phyloP scores from a whole-genome alignment of 2,888 invertebrate species.

The Drosophila leonis region DNA sequence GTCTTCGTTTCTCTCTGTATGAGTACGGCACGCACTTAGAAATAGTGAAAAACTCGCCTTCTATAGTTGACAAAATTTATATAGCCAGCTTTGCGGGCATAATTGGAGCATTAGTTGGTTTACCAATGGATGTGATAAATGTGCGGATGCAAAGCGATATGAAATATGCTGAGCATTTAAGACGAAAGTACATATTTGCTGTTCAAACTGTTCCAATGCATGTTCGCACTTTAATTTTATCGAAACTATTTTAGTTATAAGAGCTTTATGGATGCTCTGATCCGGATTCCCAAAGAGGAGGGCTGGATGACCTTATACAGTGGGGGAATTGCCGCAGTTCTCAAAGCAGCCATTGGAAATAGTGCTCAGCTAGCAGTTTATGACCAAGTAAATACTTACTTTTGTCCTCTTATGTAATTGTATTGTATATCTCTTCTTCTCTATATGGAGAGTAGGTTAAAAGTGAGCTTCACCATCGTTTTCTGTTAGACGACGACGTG shows the following conservation, averaged over 20 bases:
- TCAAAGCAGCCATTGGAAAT: constrained; percentile 48
- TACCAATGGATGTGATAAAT: constrained; percentile 57
- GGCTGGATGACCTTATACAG: constrained; percentile 46
- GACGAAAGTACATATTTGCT: constrained; percentile 43
- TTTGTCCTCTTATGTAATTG: neutral
- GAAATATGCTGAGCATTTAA: constrained; percentile 20
- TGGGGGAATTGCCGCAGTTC: constrained; percentile 37
- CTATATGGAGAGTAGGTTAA: constrained; percentile 32
- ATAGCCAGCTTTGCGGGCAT: constrained; percentile 48
- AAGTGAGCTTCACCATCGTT: constrained; percentile 13
- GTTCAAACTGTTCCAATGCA: neutral
- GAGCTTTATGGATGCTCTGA: constrained; percentile 36
- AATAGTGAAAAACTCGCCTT: constrained; percentile 13
- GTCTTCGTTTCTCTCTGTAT: constrained; percentile 51
- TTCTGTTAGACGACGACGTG: constrained; percentile 30
- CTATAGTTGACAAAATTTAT: constrained; percentile 22
- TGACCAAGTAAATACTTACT: constrained; percentile 42
- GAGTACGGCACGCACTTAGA: constrained; percentile 11
- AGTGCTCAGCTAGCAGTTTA: constrained; percentile 55
- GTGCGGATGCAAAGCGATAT: constrained; percentile 61
- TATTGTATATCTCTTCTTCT: neutral
- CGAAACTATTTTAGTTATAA: constrained; percentile 37
- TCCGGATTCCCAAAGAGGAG: constrained; percentile 47
- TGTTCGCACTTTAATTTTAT: neutral
- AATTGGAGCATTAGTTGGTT: constrained; percentile 33